A percentile compares a stretch with the other conserved stretches of the same genome.
phyloP scores from a whole-genome alignment of 2,113 vertebrate genomes.

The Salvelinus sp. region DNA sequence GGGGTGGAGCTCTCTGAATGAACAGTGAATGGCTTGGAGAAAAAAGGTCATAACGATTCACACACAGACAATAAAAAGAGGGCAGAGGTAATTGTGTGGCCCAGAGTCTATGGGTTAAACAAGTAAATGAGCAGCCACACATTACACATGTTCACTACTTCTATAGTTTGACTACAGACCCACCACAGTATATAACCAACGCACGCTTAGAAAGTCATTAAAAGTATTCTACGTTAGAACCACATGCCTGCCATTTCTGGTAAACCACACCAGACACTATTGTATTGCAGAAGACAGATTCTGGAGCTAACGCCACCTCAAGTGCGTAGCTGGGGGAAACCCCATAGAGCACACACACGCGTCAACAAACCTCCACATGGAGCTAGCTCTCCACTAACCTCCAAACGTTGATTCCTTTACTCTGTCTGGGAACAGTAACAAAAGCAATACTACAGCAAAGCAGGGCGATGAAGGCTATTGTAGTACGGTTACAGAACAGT shows the following conservation, averaged over 20 bases:
- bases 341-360: neutral
- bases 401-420: neutral
- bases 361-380: neutral
- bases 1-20: neutral
- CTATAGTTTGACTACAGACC: neutral
- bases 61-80: neutral
- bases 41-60: neutral
- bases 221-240: neutral
- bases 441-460: no score
- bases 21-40: neutral
- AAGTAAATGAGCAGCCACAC: neutral
- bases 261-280: neutral
- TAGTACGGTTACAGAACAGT: neutral
- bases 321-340: neutral
- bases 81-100: neutral
- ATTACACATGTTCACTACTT: neutral
- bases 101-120: no score
- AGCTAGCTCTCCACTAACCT: neutral
- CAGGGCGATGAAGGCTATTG: no score
- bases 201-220: neutral
- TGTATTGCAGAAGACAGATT: neutral
- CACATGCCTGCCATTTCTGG: neutral
- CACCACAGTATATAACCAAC: no score
- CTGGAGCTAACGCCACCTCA: neutral
- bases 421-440: no score